phyloP scores from a whole-genome alignment of 2,113 vertebrate species.

The Eptesicus fuscus region DNA sequence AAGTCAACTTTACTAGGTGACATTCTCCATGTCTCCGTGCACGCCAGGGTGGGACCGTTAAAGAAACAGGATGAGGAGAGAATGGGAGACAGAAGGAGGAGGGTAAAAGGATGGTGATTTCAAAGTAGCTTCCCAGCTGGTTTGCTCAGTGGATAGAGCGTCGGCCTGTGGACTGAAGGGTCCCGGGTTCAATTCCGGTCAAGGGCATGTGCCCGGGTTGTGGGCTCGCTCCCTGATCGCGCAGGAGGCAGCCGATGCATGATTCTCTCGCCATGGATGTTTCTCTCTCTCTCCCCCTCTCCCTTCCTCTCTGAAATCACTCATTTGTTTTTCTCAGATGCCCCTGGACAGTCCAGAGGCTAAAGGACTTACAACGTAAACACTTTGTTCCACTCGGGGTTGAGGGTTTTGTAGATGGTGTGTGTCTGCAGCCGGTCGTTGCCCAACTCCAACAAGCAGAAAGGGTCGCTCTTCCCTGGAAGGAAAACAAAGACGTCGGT shows the following conservation, averaged over 20 bases:
- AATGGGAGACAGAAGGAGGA: background rate
- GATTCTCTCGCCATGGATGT: too few relatives aligned
- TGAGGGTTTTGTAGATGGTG: conserved; percentile 92
- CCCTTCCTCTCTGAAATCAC: too few relatives aligned
- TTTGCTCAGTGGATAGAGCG: too few relatives aligned
- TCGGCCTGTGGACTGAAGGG: too few relatives aligned
- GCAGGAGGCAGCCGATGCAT: too few relatives aligned
- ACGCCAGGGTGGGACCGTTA: background rate
- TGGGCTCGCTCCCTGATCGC: fast-evolving
- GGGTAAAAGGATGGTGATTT: background rate
- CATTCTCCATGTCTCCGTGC: background rate
- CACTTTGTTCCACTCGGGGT: conserved; percentile 96
- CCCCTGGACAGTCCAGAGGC: background rate
- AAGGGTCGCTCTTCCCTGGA: conserved; percentile 94
- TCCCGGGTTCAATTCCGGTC: too few relatives aligned
- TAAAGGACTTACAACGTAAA: conserved; percentile 91
- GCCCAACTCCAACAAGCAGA: conserved; percentile 92
- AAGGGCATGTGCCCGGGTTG: too few relatives aligned
- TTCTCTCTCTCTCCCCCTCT: too few relatives aligned
- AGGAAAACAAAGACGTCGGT: conserved; percentile 28
- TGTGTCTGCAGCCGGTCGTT: conserved; percentile 95
- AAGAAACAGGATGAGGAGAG: background rate
- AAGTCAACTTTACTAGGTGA: conserved; percentile 45
- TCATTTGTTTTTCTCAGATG: background rate
- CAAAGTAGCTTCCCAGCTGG: background rate